Evolutionary conservation across 1,140 invertebrate genomes (phyloP).

Genomic region (Aporrectodea caliginosa): DNA sequence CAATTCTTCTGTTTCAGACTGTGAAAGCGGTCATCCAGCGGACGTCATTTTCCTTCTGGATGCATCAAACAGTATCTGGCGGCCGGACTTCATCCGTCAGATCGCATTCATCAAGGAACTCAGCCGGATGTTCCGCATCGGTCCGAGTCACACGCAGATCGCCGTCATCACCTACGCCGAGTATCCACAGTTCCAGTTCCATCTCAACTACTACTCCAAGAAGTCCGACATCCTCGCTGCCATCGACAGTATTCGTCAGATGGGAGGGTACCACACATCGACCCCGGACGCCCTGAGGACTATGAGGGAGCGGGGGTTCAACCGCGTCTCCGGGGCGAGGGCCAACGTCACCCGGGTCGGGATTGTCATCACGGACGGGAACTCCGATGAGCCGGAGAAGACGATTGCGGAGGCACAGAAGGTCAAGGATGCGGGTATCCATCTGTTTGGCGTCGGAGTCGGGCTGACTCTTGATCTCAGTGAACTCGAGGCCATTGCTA

Average conservation of each 20-base stretch:
- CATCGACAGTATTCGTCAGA: constrained; percentile 2
- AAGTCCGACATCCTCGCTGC: constrained; percentile 16
- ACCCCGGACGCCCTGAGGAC: not conserved
- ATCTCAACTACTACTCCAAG: not conserved
- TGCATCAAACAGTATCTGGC: constrained; percentile 45
- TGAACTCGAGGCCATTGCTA: constrained; percentile 30
- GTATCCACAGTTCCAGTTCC: constrained; percentile 7
- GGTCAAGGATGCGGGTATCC: constrained; percentile 22
- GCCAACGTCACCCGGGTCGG: constrained; percentile 22
- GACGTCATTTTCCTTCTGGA: constrained; percentile 49
- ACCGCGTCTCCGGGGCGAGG: constrained; percentile 7
- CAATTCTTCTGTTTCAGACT: no score
- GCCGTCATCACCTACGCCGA: constrained; percentile 16
- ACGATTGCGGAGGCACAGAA: constrained; percentile 18
- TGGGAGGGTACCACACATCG: not conserved
- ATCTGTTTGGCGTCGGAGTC: constrained; percentile 32
- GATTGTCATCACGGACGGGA: constrained; percentile 30
- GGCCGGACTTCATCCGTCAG: constrained; percentile 40
- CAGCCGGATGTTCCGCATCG: constrained; percentile 28
- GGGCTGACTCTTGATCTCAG: constrained; percentile 14
- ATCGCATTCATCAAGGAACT: constrained; percentile 43
- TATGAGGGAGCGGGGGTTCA: not conserved
- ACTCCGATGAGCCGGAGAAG: constrained; percentile 23
- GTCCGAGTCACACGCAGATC: not conserved
- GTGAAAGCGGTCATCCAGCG: constrained; percentile 39